Evolutionary conservation across 2,113 vertebrate genomes (phyloP).

Genomic region (Ceyx margarethae): DNA sequence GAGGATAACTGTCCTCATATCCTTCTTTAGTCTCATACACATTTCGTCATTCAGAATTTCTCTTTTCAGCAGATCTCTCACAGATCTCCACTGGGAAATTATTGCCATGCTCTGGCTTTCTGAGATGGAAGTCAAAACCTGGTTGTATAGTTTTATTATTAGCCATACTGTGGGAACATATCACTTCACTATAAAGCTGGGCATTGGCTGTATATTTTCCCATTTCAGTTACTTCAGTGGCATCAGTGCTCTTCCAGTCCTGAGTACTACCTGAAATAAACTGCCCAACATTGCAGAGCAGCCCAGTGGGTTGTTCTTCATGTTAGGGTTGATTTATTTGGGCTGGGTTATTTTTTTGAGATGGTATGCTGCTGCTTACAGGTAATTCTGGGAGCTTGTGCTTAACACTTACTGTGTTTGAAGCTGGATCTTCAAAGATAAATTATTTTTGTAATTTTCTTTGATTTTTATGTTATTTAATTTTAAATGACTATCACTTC

Average conservation of each 20-base stretch:
- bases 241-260: background rate
- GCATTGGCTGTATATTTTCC: background rate
- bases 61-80: background rate
- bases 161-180: background rate
- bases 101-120: conserved; percentile 1
- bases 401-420: background rate
- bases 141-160: background rate
- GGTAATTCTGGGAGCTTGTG: background rate
- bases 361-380: background rate
- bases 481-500: background rate
- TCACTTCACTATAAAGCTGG: background rate
- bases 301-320: background rate
- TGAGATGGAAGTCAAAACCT: background rate
- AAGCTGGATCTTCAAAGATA: background rate
- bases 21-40: background rate
- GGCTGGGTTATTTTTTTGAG: background rate
- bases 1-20: background rate
- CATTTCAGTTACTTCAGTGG: background rate
- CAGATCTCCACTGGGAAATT: background rate
- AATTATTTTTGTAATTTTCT: background rate
- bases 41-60: background rate
- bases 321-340: background rate
- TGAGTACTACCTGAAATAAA: background rate
- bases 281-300: background rate
- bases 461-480: background rate